Evolutionary conservation across 2,113 vertebrate genomes (phyloP).

Genomic region (Rhinoptilus africanus): DNA sequence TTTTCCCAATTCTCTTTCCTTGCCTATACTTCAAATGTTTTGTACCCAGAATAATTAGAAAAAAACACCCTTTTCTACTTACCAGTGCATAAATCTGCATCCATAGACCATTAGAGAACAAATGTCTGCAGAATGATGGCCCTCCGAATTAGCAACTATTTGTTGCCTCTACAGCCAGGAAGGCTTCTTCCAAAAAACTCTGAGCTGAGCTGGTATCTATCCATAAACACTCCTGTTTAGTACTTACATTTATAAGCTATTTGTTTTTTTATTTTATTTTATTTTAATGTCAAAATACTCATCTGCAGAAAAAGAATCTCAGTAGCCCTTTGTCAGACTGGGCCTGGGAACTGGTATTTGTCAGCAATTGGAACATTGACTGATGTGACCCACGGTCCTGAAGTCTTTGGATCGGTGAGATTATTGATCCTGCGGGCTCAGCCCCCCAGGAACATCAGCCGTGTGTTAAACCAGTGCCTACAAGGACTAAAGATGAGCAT

Average conservation of each 20-base stretch:
- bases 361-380: neutral
- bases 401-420: neutral
- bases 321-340: neutral
- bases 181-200: neutral
- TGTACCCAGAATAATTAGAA: neutral
- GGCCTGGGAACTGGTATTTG: neutral
- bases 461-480: fast-evolving
- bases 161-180: neutral
- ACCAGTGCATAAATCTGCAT: neutral
- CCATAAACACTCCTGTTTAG: neutral
- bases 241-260: neutral
- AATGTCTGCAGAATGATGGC: neutral
- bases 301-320: neutral
- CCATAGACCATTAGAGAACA: neutral
- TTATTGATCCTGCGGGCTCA: neutral
- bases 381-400: neutral
- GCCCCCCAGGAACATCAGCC: neutral
- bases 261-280: fast-evolving
- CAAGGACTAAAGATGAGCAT: neutral
- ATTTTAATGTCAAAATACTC: neutral
- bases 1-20: neutral
- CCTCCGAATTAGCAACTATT: neutral
- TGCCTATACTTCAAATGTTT: neutral
- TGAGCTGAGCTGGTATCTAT: neutral
- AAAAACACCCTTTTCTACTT: neutral